Evolutionary conservation across 1,140 invertebrate species (phyloP), one percentile per base, ranked within the genome.

Genomic region (Idris sp.): DNA sequence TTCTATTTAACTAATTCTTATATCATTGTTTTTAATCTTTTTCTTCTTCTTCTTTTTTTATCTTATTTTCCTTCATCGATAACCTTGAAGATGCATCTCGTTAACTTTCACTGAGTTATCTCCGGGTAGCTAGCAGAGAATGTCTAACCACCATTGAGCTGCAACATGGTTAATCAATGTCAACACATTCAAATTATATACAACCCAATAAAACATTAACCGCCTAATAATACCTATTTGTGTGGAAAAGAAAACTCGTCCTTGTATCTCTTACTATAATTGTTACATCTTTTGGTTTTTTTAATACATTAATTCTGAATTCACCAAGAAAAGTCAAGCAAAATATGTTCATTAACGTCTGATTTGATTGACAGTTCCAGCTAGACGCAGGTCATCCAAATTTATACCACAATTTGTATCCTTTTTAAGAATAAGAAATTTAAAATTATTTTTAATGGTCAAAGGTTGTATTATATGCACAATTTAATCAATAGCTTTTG

Each of bases 21-120:
- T 67, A 22, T 26, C 56, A 44, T 53, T 25, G 46, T 19, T 64
- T 73, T 54, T n/a, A n/a, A n/a, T n/a, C n/a, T n/a, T n/a, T n/a
- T n/a, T n/a, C n/a, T n/a, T n/a, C n/a, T n/a, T n/a, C n/a, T n/a
- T n/a, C n/a, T n/a, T 54, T 54, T 67, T 26, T 74, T 19, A 1
- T 61, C 28, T 41, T 59, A 67, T 68, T 72, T 58, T 68, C 68
- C 75, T 74, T 74, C 69, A 61, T 59, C 44, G 40, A 48, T 25
- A 76, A 84, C 82, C 82, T 81, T 84, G 83, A 81, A 74, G 77
- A 81, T 78, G 78, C 77, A 75, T 75, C 79, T 72, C 43, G 69
- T 81, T 82, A 79, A 84, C 83, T 84, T 84, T 84, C 83, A 84
- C 83, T 67, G 31, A 67, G 59, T 78, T 76, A 82, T 74, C 40